Base-by-base conservation (phyloP, 2,113 vertebrate species). In the Carettochelys insculpta region DNA sequence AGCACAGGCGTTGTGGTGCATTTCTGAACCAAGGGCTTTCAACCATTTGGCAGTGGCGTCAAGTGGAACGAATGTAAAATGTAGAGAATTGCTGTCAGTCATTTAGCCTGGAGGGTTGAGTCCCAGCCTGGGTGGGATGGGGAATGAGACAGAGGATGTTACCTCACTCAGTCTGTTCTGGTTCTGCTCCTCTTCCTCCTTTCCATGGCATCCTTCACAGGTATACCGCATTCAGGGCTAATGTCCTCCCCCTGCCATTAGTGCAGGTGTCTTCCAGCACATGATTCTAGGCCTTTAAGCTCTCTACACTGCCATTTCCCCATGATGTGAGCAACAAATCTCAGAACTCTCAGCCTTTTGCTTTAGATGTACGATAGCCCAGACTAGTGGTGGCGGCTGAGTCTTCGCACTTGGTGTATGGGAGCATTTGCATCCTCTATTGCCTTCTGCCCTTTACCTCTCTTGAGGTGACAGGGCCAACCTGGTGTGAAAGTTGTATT, bases 181-280 rank as follows among this genome's bases (percentile, higher is more conserved):
- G 65, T 68, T 68, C 0, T 91, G 78, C 0, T 0, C 27, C 3
- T 2, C 34, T 34, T 52, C 6, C 86, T 86, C 20, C 34, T 77
- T 27, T 58, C 88, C 78, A 50, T 79, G 81, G 82, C 91, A 58
- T 48, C 86, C 89, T 76, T 81, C 58, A 4, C 27, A 53, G 4
- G 24, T 56, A 10, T 38, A 53, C 2, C 2, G 50, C 80, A 1
- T 43, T 16, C 10, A 12, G 53, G 53, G 47, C 68, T 73, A 29
- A 54, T 27, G 25, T 2, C 1, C 27, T 50, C 87, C 52, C 11
- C 17, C 22, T 1, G n/a, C n/a, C n/a, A 0, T 68, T 34, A n/a
- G 77, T 4, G 27, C 77, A 71, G 31, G 38, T 56, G 85, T 52
- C 79, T 92, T 47, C 20, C 56, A 85, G 73, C n/a, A 83, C n/a